Percentiles rank a stretch among this genome's conserved stretches.
Conservation (phyloP, 2,797 vertebrate species). For the Hylomyscus alleni region DNA sequence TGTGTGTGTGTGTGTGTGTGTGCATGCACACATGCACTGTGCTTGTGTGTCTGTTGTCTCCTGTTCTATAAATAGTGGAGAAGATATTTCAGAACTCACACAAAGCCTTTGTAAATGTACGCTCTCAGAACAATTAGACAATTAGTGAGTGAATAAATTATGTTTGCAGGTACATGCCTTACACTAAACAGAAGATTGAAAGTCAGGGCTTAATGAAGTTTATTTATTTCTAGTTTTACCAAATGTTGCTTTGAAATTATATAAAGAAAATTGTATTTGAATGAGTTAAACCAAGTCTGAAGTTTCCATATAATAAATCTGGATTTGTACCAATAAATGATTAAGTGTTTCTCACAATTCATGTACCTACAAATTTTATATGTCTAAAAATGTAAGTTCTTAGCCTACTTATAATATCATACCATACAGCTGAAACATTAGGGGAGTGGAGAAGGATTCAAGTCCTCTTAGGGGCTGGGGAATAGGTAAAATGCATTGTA, state of each 20-base stretch:
- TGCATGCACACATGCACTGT: too few species aligned
- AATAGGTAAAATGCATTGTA: neutral
- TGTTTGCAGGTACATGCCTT: neutral
- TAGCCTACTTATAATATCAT: constrained; percentile 2
- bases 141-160: too few species aligned
- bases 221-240: neutral
- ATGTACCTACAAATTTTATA: neutral
- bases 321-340: constrained; percentile 34
- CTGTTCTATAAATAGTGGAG: neutral
- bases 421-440: neutral
- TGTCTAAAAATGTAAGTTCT: neutral
- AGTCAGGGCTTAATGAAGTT: neutral
- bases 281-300: neutral
- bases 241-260: constrained; percentile 1
- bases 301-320: neutral
- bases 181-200: constrained; percentile 18
- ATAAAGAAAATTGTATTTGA: neutral
- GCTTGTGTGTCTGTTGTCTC: neutral
- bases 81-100: neutral
- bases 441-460: neutral
- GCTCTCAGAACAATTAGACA: neutral
- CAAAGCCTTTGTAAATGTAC: neutral
- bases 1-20: neutral
- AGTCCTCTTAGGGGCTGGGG: neutral
- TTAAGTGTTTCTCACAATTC: constrained; percentile 11